Base-by-base conservation (phyloP, 23 tunicate genomes). In the Ascidia mentula region DNA sequence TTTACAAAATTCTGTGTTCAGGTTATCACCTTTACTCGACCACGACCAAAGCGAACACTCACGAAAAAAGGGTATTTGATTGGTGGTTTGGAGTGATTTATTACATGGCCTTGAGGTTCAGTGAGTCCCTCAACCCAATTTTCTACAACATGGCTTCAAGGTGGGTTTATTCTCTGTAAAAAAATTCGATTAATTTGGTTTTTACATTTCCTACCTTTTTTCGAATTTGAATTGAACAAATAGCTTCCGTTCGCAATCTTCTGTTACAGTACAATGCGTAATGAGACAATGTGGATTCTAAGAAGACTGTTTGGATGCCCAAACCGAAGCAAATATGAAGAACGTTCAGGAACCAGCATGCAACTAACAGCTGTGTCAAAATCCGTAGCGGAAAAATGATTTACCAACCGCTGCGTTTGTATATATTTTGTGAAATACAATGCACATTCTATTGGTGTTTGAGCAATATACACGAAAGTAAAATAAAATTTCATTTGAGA, bases 91-190 rank as follows among this genome's bases (percentile, higher is more conserved):
- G 65, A 53, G 24, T 53, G 65, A 3, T 9, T 28, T 26, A 53
- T 3, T 53, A 53, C 65, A 53, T 53, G 65, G 22, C 30, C 24
- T 53, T 53, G 65, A 53, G 65, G 13, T 1, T 53, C 4, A 53
- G 65, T 9, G 65, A 53, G 24, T 53, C 65, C 65, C 7, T 53
- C 2, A 53, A 53, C 24, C 65, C 65, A 20, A 28, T 53, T 6
- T 53, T 53, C 65, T 53, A 53, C 13, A 53, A 53, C 13, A 53
- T 53, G 13, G 65, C 65, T 53, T 53, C 65, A 26, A 53, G 75
- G 75, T 71, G 65, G 7, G 7, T 53, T 53, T 6, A 53, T 28
- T 9, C 4, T 5, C 65, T 42, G 12, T 15, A 15, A 26, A 53
- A 53, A 53, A 26, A 53, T 26, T 6, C 24, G 7, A 3, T 53